phyloP scores from a whole-genome alignment of 2,888 invertebrate species.

The Phalangium opilio region DNA sequence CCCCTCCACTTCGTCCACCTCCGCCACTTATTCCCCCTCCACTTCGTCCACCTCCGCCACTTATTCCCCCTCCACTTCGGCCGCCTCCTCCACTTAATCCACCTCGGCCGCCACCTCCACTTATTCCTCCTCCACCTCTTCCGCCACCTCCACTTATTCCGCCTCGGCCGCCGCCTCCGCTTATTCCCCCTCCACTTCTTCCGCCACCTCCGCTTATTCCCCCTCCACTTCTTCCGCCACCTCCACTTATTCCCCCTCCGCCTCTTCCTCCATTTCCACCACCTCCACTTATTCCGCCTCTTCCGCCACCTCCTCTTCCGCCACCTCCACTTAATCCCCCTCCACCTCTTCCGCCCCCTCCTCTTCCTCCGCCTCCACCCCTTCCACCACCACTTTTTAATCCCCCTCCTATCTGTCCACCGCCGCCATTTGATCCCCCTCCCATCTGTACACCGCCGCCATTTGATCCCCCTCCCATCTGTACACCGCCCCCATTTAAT shows the following conservation, averaged over 20 bases:
- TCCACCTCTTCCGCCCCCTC: too few species aligned
- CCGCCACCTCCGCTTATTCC: not conserved
- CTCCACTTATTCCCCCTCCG: not conserved
- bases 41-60: too few species aligned
- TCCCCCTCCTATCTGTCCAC: too few species aligned
- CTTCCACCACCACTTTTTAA: too few species aligned
- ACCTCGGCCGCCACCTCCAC: not conserved
- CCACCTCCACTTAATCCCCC: not conserved
- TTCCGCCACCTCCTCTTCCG: not conserved
- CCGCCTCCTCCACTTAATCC: not conserved
- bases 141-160: not conserved
- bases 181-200: not conserved
- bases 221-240: not conserved
- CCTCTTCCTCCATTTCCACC: not conserved
- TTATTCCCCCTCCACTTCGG: too few species aligned
- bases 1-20: too few species aligned
- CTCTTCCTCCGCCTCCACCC: too few species aligned
- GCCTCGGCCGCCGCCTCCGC: not conserved
- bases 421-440: too few species aligned
- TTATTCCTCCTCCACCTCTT: not conserved
- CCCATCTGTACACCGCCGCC: too few species aligned
- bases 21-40: too few species aligned
- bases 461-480: too few species aligned
- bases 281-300: not conserved
- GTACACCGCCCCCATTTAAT: too few species aligned